Conservation (phyloP, 92 coral and sea anemone species). For the Pocillopora grandis region DNA sequence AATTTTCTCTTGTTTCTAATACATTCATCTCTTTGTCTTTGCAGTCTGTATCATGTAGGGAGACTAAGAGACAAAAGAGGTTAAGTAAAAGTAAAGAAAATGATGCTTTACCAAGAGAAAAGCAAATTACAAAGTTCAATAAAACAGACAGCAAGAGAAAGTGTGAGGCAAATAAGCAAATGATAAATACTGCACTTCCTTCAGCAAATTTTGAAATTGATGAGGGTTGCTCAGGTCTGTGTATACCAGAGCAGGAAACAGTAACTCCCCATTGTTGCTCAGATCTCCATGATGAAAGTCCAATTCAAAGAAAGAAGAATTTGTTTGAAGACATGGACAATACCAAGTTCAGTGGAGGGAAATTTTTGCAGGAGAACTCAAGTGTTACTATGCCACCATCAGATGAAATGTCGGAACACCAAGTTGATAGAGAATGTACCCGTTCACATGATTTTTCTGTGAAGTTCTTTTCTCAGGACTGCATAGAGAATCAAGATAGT, state of each 20-base stretch:
- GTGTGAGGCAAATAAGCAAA: background rate
- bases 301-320: background rate
- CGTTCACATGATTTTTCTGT: background rate
- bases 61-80: conserved; percentile 9
- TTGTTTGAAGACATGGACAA: background rate
- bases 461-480: background rate
- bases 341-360: background rate
- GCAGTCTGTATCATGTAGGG: background rate
- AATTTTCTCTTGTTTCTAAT: background rate
- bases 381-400: background rate
- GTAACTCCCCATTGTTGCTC: background rate
- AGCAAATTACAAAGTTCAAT: background rate
- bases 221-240: background rate
- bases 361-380: background rate
- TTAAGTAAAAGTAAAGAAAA: conserved; percentile 23
- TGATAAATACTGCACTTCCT: background rate
- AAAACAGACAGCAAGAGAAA: background rate
- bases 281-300: background rate
- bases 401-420: background rate
- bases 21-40: background rate
- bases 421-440: background rate
- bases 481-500: background rate
- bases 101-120: background rate
- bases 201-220: background rate
- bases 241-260: background rate